A percentile compares a stretch with the other conserved stretches of the same genome.
These are phyloP conservation scores for Epirrhoe alternata DNA, from an alignment of 2,888 invertebrate genomes.

Conservation along the genomic window DNA sequence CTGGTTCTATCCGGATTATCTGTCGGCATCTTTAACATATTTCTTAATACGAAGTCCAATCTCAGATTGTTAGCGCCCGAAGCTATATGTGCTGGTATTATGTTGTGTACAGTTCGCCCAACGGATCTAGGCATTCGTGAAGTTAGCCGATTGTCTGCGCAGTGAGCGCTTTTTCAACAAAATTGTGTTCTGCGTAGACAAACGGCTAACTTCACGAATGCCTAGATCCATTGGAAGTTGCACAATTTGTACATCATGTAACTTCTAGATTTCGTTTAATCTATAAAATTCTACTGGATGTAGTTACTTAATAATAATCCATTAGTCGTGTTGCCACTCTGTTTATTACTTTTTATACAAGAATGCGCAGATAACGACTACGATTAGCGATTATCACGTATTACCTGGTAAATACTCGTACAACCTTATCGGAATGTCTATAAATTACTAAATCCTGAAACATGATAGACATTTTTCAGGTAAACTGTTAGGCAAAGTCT, in stretches of 20 bases:
- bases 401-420: slow-evolving; percentile 10
- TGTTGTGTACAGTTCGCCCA: background rate
- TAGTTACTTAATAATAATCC: background rate
- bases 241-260: too few relatives aligned
- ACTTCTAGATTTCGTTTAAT: too few relatives aligned
- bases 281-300: background rate
- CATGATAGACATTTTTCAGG: background rate
- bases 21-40: background rate
- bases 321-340: background rate
- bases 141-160: too few relatives aligned
- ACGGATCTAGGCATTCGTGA: too few relatives aligned
- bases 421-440: slow-evolving; percentile 1
- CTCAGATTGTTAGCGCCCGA: background rate
- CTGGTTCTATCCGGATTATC: background rate
- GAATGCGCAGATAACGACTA: slow-evolving; percentile 17
- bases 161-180: too few relatives aligned
- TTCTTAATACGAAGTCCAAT: background rate
- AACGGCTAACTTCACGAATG: too few relatives aligned
- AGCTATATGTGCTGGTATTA: background rate
- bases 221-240: too few relatives aligned
- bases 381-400: slow-evolving; percentile 14
- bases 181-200: too few relatives aligned
- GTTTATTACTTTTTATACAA: slow-evolving; percentile 14
- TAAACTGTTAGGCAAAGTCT: background rate
- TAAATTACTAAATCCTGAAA: slow-evolving; percentile 11